Evolutionary conservation across 2,797 vertebrate species (phyloP).

Genomic region (Esox masquinongy): DNA sequence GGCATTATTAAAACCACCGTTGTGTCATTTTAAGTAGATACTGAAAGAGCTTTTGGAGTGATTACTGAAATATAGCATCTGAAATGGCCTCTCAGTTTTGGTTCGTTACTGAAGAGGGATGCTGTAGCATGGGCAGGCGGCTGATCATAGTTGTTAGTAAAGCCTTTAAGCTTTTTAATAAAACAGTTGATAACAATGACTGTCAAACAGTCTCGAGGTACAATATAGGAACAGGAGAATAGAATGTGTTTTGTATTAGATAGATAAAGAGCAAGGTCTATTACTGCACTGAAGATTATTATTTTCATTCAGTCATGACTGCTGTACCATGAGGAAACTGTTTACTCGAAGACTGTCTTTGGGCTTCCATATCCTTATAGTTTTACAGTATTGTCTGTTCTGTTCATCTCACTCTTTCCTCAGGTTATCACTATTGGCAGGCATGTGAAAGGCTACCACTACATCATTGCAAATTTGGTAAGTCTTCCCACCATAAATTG

Average conservation of each 20-base stretch:
- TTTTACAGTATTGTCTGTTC: neutral
- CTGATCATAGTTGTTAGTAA: neutral
- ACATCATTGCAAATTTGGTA: conserved; percentile 99
- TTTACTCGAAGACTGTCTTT: neutral
- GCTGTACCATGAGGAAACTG: neutral
- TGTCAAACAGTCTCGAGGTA: too few relatives aligned
- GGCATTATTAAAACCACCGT: conserved; percentile 55
- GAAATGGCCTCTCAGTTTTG: neutral
- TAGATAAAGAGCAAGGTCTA: too few relatives aligned
- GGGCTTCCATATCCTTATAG: neutral
- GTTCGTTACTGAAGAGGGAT: neutral
- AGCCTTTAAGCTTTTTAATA: neutral
- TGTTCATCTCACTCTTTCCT: conserved; percentile 14
- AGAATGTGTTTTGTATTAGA: too few relatives aligned
- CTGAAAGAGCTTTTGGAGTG: conserved; percentile 22
- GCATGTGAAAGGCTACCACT: conserved; percentile 98
- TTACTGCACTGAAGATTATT: too few relatives aligned
- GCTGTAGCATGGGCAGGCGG: neutral
- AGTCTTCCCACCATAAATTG: conserved; percentile 52
- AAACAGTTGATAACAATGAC: too few relatives aligned
- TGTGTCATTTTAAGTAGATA: conserved; percentile 39
- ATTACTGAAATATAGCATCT: conserved; percentile 26
- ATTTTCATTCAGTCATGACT: neutral
- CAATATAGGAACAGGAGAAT: too few relatives aligned
- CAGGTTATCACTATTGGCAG: conserved; percentile 98